Percentiles rank a stretch among this genome's conserved stretches.
These are phyloP conservation scores for Labeo calbasu DNA, from an alignment of 2,797 vertebrate genomes.

Conservation along the genomic window DNA sequence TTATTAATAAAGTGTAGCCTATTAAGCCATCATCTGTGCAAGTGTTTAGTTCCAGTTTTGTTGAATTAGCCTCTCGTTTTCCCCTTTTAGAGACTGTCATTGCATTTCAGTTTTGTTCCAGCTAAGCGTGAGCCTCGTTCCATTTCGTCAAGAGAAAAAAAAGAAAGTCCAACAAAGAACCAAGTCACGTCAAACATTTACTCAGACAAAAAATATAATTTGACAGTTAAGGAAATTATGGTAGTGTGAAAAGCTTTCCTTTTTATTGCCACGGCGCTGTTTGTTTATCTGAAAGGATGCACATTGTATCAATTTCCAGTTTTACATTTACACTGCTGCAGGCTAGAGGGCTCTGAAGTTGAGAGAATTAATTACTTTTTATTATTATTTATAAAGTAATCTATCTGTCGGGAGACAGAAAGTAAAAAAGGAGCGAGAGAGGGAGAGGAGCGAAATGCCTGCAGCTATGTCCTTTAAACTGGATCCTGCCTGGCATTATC, in stretches of 20 bases:
- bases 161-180: constrained; percentile 69
- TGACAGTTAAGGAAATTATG: constrained; percentile 80
- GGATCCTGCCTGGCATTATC: constrained; percentile 68
- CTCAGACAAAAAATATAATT: constrained; percentile 77
- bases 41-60: constrained; percentile 58
- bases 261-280: constrained; percentile 76
- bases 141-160: constrained; percentile 38
- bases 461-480: constrained; percentile 68
- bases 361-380: constrained; percentile 99
- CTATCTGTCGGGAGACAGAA: constrained; percentile 71
- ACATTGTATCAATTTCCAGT: constrained; percentile 92
- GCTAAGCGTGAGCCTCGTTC: constrained; percentile 52
- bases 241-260: constrained; percentile 75
- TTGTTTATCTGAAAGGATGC: constrained; percentile 98
- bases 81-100: constrained; percentile 48
- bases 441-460: constrained; percentile 52
- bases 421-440: constrained; percentile 35
- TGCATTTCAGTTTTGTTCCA: constrained; percentile 59
- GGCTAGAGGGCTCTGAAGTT: constrained; percentile 92
- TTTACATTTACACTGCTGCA: constrained; percentile 84
- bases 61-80: constrained; percentile 48
- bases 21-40: constrained; percentile 42
- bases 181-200: constrained; percentile 74
- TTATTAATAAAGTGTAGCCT: constrained; percentile 36
- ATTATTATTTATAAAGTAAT: constrained; percentile 95